phyloP scores from a whole-genome alignment of 2,888 invertebrate species.

The Coremacera marginata region DNA sequence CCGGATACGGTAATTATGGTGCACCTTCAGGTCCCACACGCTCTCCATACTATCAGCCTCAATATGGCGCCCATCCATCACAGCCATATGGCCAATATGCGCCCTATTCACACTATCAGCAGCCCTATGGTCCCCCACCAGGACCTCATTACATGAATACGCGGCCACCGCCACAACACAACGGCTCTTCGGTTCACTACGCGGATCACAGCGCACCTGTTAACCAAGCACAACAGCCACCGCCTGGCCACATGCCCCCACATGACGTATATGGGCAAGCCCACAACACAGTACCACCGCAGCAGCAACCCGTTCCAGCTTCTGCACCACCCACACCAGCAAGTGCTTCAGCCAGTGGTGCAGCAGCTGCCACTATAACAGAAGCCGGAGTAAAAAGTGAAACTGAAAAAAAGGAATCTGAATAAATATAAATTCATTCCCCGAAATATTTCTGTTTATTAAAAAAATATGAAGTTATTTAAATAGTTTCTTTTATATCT shows the following conservation, averaged over 20 bases:
- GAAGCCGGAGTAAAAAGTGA: conserved; percentile 58
- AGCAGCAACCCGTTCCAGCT: conserved; percentile 46
- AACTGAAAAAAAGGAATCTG: conserved; percentile 65
- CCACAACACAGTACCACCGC: conserved; percentile 47
- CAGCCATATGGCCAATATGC: conserved; percentile 65
- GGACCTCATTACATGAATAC: conserved; percentile 63
- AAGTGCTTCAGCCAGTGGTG: conserved; percentile 46
- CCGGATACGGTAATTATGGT: conserved; percentile 66
- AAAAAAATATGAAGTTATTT: not conserved
- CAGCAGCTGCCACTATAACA: conserved; percentile 46
- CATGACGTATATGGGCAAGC: conserved; percentile 53
- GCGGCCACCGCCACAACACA: conserved; percentile 61
- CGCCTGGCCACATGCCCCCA: conserved; percentile 54
- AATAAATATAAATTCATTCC: conserved; percentile 49
- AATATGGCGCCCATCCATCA: conserved; percentile 67
- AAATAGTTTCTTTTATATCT: not conserved
- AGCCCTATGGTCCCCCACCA: conserved; percentile 65
- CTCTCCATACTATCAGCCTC: conserved; percentile 68
- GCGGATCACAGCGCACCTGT: conserved; percentile 50
- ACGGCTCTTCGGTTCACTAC: conserved; percentile 50
- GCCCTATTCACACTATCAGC: conserved; percentile 68
- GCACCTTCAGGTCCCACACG: conserved; percentile 65
- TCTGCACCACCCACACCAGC: conserved; percentile 49
- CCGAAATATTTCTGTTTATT: not conserved
- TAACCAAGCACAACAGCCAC: conserved; percentile 53